Base-by-base conservation (phyloP, 2,888 invertebrate genomes). In the Calameuta filiformis region DNA sequence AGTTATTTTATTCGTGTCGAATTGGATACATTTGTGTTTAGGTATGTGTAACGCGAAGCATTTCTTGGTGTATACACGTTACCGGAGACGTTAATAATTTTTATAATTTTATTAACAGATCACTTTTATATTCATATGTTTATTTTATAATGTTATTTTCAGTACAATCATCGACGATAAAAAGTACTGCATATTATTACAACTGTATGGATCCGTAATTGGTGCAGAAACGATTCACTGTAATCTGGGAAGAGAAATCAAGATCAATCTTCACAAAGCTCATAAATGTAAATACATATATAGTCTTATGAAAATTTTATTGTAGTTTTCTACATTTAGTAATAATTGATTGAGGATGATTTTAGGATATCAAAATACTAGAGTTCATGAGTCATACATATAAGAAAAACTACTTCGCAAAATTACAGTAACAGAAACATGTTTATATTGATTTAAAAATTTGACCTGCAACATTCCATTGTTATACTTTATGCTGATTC, bases 141-240 rank as follows among this genome's bases (percentile, higher is more conserved):
- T 33, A 69, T 9, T 12, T 73, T 76, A 9, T 77, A 76, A 35
- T 75, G 35, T 11, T 80, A 30, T 37, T 84, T 87, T 73, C 79
- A 91, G 91, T 76, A 88, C 90, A 3, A 79, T 71, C 15, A 11
- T 83, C 12, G 81, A 88, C 11, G 84, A 77, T 30, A 78, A 79
- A 34, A 79, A 82, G 35, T 91, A 91, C 79, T 88, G 84, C 75
- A 11, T 89, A 9, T 84, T 83, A 35, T 77, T 91, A 4, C 81
- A 88, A 40, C 81, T 91, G 23, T 91, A 87, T 82, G 91, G 91
- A 15, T 79, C 87, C n/a, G 84, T 91, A 9, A 73, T 87, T 75
- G 85, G 90, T 4, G 89, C 89, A 73, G 83, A 87, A 79, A 89
- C 89, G 0, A 77, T 40, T 1, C 88, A 90, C 56, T 23, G 73